Percentiles rank a stretch among this genome's conserved stretches.
Evolutionary conservation across 2,888 invertebrate species (phyloP).

Genomic region (Mythimna lalbum): DNA sequence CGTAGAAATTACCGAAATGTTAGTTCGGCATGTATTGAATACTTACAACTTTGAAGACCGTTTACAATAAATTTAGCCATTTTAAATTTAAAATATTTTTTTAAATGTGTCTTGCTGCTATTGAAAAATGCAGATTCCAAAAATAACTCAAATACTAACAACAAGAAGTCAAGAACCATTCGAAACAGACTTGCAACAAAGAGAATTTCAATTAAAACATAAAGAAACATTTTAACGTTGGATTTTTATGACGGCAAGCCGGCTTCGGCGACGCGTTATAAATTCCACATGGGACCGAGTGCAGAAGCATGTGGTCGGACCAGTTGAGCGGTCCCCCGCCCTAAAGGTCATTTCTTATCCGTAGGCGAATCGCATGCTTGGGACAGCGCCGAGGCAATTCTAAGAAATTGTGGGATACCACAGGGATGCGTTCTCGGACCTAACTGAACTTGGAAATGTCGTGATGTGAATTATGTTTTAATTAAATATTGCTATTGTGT

Average conservation of each 20-base stretch:
- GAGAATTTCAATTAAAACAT: conserved; percentile 58
- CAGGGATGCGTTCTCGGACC: conserved; percentile 58
- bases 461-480: conserved; percentile 34
- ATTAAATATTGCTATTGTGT: conserved; percentile 10
- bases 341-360: conserved; percentile 86
- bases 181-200: conserved; percentile 40
- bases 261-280: conserved; percentile 71
- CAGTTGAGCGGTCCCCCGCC: conserved; percentile 75
- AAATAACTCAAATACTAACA: conserved; percentile 8
- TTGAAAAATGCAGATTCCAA: neutral
- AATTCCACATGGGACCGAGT: conserved; percentile 75
- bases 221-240: conserved; percentile 68
- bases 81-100: too few relatives aligned
- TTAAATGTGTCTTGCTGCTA: neutral
- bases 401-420: conserved; percentile 52
- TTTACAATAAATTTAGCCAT: neutral
- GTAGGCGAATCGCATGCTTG: conserved; percentile 81
- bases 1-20: conserved; percentile 4
- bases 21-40: neutral
- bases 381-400: conserved; percentile 62
- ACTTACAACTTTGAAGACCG: neutral
- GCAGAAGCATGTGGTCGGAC: conserved; percentile 84
- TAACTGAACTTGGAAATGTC: conserved; percentile 47
- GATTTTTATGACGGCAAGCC: conserved; percentile 70
- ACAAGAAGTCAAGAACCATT: conserved; percentile 15